phyloP scores from a whole-genome alignment of 1,140 invertebrate species.

The Magallana ariakensis region DNA sequence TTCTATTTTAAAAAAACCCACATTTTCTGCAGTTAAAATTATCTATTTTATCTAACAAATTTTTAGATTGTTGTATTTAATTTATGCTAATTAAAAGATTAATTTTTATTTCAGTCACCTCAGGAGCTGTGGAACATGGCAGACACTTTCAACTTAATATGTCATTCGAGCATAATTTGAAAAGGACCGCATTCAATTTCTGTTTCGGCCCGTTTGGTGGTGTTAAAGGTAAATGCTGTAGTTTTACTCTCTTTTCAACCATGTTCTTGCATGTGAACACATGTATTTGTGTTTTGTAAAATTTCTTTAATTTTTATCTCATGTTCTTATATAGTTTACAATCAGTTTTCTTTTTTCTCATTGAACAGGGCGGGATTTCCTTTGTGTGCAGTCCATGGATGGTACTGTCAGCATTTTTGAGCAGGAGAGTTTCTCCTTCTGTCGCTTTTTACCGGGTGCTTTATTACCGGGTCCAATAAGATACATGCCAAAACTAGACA shows the following conservation, averaged over 20 bases:
- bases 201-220: conserved; percentile 90
- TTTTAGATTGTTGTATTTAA: too few species aligned
- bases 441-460: conserved; percentile 86
- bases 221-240: conserved; percentile 80
- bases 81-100: neutral
- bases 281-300: too few species aligned
- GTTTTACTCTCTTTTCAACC: too few species aligned
- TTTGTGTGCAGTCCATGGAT: conserved; percentile 92
- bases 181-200: conserved; percentile 83
- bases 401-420: conserved; percentile 92
- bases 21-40: neutral
- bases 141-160: conserved; percentile 78
- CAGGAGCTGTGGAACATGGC: conserved; percentile 80
- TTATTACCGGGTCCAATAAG: conserved; percentile 89
- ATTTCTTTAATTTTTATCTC: too few species aligned
- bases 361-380: conserved; percentile 86
- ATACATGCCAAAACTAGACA: conserved; percentile 89
- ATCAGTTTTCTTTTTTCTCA: conserved; percentile 41
- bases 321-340: too few species aligned
- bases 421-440: conserved; percentile 91
- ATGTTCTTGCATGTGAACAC: too few species aligned
- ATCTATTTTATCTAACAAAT: too few species aligned
- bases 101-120: conserved; percentile 81
- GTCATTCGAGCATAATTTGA: conserved; percentile 81
- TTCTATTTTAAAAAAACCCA: neutral